Conservation (phyloP, 2,888 invertebrate genomes). For the Ichneumoninae sp. region DNA sequence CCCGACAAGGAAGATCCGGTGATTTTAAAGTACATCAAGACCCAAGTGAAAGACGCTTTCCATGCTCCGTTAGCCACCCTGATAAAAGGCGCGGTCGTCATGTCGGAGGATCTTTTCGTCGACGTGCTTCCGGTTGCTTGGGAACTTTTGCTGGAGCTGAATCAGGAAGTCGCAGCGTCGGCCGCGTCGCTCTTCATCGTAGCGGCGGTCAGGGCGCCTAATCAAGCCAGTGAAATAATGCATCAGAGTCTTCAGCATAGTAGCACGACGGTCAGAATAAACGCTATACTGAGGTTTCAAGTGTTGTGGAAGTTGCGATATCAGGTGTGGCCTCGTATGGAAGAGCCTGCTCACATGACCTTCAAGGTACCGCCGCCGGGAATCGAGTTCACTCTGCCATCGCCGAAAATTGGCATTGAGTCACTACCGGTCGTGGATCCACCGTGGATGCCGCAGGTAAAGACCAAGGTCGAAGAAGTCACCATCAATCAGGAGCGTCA, state of each 20-base stretch:
- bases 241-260: constrained; percentile 93
- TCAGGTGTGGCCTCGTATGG: constrained; percentile 99
- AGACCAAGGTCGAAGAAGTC: constrained; percentile 99
- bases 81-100: constrained; percentile 95
- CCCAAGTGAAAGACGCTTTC: constrained; percentile 94
- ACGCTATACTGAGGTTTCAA: constrained; percentile 94
- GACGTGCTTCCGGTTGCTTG: constrained; percentile 97
- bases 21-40: constrained; percentile 92
- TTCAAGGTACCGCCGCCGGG: constrained; percentile 99
- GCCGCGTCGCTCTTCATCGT: constrained; percentile 96
- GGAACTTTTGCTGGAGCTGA: constrained; percentile 97
- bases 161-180: constrained; percentile 93
- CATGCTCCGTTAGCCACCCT: constrained; percentile 95
- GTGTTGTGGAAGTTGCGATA: constrained; percentile 98
- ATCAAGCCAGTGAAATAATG: constrained; percentile 95
- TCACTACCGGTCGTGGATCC: constrained; percentile 98
- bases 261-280: constrained; percentile 92
- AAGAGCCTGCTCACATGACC: constrained; percentile 96
- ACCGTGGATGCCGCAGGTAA: constrained; percentile 99
- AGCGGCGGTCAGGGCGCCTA: constrained; percentile 96
- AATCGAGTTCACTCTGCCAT: constrained; percentile 99
- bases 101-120: constrained; percentile 94
- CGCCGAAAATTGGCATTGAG: constrained; percentile 99
- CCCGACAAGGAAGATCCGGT: constrained; percentile 87
- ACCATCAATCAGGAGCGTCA: constrained; percentile 99